Evolutionary conservation across 2,113 vertebrate genomes (phyloP).

Genomic region (Butorides virescens): DNA sequence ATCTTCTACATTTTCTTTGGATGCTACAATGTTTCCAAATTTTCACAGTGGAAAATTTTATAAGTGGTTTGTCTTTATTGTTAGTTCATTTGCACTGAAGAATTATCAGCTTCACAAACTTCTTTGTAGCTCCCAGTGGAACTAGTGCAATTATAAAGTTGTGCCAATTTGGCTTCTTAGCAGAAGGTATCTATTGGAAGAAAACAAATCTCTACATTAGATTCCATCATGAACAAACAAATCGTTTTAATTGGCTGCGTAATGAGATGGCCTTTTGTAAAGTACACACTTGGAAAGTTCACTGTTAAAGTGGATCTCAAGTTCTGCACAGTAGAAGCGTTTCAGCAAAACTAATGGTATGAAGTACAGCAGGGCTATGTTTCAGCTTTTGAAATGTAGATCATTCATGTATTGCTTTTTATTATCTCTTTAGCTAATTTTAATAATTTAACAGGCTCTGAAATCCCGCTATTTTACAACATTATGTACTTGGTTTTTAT

Average conservation of each 20-base stretch:
- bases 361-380: neutral
- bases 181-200: constrained; percentile 67
- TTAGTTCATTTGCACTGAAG: constrained; percentile 61
- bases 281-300: neutral
- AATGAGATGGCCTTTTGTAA: constrained; percentile 50
- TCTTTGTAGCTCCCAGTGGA: constrained; percentile 67
- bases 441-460: neutral
- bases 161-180: constrained; percentile 70
- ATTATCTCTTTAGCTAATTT: neutral
- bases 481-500: neutral
- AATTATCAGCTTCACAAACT: constrained; percentile 73
- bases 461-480: neutral
- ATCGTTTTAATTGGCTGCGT: constrained; percentile 66
- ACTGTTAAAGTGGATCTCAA: neutral
- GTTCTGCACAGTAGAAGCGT: neutral
- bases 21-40: constrained; percentile 13
- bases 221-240: constrained; percentile 69
- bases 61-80: constrained; percentile 59
- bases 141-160: constrained; percentile 75
- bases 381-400: constrained; percentile 5
- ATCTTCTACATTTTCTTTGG: constrained; percentile 18
- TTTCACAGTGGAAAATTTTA: constrained; percentile 44
- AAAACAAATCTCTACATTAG: constrained; percentile 69
- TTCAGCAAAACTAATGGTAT: neutral
- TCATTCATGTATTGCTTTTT: neutral